phyloP scores from a whole-genome alignment of 2,113 vertebrate species.

The Anoura caudifer region DNA sequence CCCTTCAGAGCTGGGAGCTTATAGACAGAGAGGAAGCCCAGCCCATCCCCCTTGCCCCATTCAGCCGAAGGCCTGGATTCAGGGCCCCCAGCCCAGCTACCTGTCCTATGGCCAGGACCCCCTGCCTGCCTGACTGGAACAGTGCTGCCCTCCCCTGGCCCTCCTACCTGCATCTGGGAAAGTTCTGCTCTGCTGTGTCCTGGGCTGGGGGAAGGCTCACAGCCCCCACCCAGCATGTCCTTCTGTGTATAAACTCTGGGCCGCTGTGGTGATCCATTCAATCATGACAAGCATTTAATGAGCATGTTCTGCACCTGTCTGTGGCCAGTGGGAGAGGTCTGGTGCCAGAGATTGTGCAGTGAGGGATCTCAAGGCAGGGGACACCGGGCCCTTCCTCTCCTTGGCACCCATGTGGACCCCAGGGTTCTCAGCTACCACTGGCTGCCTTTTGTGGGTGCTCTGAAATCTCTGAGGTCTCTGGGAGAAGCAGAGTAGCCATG shows the following conservation, averaged over 20 bases:
- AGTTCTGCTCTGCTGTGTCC: not conserved
- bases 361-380: not conserved
- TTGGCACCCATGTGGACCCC: not conserved
- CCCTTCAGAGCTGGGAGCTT: not conserved
- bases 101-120: not conserved
- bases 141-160: not conserved
- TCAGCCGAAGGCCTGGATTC: not conserved
- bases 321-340: not conserved
- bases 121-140: not conserved
- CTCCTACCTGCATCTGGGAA: accelerated
- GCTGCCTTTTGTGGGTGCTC: not conserved
- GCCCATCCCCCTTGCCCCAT: not conserved
- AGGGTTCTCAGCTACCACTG: not conserved
- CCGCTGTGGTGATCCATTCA: too few species aligned
- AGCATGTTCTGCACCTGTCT: not conserved
- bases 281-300: not conserved
- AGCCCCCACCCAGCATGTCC: not conserved
- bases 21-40: too few species aligned
- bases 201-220: not conserved
- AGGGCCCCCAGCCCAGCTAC: not conserved
- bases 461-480: not conserved
- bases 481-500: not conserved
- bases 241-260: not conserved
- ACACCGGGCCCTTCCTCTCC: not conserved
- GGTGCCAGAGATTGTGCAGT: not conserved